Conservation (phyloP, 2,113 vertebrate genomes). For the Catharus fuscescens region DNA sequence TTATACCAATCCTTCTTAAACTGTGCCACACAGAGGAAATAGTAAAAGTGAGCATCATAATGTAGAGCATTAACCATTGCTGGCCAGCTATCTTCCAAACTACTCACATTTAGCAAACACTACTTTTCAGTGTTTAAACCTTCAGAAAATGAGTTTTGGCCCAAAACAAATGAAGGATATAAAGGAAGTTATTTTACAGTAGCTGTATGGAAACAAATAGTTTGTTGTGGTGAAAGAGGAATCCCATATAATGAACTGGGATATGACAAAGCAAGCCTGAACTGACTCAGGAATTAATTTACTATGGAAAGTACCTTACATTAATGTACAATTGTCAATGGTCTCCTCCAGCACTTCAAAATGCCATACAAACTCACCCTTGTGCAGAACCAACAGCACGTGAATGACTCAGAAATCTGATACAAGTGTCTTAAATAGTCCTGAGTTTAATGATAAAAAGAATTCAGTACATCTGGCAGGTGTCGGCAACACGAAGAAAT, state of each 20-base stretch:
- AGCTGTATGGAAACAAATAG: background rate
- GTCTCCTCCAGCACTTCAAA: background rate
- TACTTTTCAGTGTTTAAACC: background rate
- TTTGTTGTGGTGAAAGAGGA: background rate
- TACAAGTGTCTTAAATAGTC: background rate
- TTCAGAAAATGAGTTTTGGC: background rate
- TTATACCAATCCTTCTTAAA: background rate
- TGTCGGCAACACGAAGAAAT: background rate
- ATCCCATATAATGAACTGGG: background rate
- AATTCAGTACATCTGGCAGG: background rate
- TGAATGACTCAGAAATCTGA: conserved; percentile 12
- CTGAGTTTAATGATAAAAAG: background rate
- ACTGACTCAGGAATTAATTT: background rate
- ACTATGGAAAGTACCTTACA: background rate
- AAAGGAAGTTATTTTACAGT: background rate
- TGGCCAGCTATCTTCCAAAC: background rate
- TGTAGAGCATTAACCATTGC: background rate
- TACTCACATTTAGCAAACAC: background rate
- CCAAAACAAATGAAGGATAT: background rate
- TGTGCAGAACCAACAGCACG: background rate
- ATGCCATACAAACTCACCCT: background rate
- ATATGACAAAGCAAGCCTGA: background rate
- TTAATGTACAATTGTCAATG: fast-evolving
- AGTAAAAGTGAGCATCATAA: background rate
- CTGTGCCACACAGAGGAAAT: background rate